Base-by-base conservation (phyloP, 2,888 invertebrate species). In the Machimus atricapillus region DNA sequence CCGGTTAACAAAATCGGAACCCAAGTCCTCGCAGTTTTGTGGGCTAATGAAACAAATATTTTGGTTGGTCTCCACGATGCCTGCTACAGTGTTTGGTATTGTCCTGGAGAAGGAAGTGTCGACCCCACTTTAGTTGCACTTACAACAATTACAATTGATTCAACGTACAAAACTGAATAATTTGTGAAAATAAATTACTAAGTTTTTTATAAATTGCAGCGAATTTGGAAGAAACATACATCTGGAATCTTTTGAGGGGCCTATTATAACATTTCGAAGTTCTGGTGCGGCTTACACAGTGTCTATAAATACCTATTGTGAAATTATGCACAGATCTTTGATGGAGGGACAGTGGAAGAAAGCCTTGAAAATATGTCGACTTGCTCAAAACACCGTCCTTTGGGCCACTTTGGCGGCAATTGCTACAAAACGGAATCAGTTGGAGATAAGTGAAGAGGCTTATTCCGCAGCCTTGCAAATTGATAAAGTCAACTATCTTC, bases 331-430 rank as follows among this genome's bases (percentile, higher is more conserved):
- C 90, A 94, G 94, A 88, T 95, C 95, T 89, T 94, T 97, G 37
- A 95, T 95, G 85, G 94, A 95, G 40, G 95, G 95, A 85, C 95
- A 96, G 93, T 98, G 97, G 97, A 95, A 96, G 88, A 96, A 96
- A 90, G 97, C 97, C 2, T 93, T 98, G 86, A 95, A 97, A 91
- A 95, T 98, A 87, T 96, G 96, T 90, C 91, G 93, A 2, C 88
- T 92, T 85, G 91, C 91, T 0, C 91, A 92, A 91, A 94, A 94
- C 89, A 93, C 94, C 87, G 95, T 95, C n/a, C 93, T 98, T 19
- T 99, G 99, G 99, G 97, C 98, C 0, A 97, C 97, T 89, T 93
- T 99, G 89, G 99, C 99, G 0, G 97, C 98, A 0, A 94, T 98
- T 91, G 96, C 99, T 0, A 97, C 97, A 87, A 96, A 97, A 89